Percentiles rank a stretch among this genome's conserved stretches.
These are phyloP conservation scores for Sebastes ruberrimus DNA, from an alignment of 2,797 vertebrate genomes.

Conservation along the genomic window DNA sequence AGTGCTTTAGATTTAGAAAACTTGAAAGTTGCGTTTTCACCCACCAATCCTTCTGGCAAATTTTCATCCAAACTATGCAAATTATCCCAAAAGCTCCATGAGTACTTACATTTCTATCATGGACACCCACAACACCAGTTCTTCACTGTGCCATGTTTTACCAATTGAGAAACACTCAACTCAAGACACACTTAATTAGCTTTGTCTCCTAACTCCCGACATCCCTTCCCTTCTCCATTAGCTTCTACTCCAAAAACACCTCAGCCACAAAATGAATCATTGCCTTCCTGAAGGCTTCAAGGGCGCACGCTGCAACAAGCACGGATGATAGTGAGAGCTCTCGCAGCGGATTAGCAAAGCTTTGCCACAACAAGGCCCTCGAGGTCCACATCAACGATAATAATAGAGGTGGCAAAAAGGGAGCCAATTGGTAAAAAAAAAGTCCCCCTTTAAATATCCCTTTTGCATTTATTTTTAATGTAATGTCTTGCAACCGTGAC, in stretches of 20 bases:
- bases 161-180: conserved; percentile 31
- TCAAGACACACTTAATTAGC: conserved; percentile 58
- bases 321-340: conserved; percentile 41
- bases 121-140: conserved; percentile 18
- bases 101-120: conserved; percentile 16
- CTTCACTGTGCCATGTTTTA: conserved; percentile 38
- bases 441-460: background rate
- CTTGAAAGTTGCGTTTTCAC: background rate
- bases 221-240: conserved; percentile 45
- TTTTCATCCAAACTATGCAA: background rate
- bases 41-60: background rate
- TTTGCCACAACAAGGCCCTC: conserved; percentile 43
- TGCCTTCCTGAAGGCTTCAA: conserved; percentile 36
- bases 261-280: conserved; percentile 38
- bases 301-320: conserved; percentile 28
- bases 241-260: conserved; percentile 45
- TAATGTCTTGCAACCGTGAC: too few relatives aligned
- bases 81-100: conserved; percentile 18
- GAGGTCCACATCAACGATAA: conserved; percentile 23
- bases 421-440: background rate
- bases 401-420: background rate
- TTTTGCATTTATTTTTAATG: background rate
- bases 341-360: conserved; percentile 26
- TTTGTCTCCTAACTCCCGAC: conserved; percentile 34
- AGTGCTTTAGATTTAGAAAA: background rate